Base-by-base conservation (phyloP, 1,140 invertebrate species). In the Zaprionus davidi region DNA sequence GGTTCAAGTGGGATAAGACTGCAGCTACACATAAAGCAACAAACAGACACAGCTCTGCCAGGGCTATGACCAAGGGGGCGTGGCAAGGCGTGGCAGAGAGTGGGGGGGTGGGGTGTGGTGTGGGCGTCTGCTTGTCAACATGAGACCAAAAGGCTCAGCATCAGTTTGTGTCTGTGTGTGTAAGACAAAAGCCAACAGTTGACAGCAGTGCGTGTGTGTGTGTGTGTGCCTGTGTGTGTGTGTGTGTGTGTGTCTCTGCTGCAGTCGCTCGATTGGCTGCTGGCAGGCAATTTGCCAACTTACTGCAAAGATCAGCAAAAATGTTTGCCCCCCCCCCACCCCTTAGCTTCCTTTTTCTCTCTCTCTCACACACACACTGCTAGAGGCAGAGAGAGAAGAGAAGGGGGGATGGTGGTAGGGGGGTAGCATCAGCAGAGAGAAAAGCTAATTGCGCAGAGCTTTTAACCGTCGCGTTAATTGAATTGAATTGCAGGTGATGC, bases 261-360 rank as follows among this genome's bases (percentile, higher is more conserved):
- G 63, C 64, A 77, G 58, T 72, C 70, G 64, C 64, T 88, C 79
- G 82, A 80, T 86, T 87, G 83, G 71, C 79, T 64, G 77, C 80
- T 84, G 85, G 82, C 84, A 90, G 85, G 75, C 84, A 88, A 88
- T 88, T 88, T 90, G 81, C 85, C 74, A 88, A 84, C 84, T 90
- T 88, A 84, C 74, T 90, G 84, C 84, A 88, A 90, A 88, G 84
- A 87, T 87, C 84, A 87, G 84, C 84, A 87, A 90, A 87, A 87
- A 77, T 88, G 71, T 68, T 71, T 59, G 46, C 59, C 41, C 51
- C 36, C 57, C 24, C 17, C 56, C 9, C n/a, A n/a, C n/a, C n/a
- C 20, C 20, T 38, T 15, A 0, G 36, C 13, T 38, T 2, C 0
- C 12, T 38, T 5, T n/a, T n/a, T 11, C 12, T 38, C 13, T n/a